Evolutionary conservation across 2,113 vertebrate species (phyloP).

Genomic region (Ciconia maguari): DNA sequence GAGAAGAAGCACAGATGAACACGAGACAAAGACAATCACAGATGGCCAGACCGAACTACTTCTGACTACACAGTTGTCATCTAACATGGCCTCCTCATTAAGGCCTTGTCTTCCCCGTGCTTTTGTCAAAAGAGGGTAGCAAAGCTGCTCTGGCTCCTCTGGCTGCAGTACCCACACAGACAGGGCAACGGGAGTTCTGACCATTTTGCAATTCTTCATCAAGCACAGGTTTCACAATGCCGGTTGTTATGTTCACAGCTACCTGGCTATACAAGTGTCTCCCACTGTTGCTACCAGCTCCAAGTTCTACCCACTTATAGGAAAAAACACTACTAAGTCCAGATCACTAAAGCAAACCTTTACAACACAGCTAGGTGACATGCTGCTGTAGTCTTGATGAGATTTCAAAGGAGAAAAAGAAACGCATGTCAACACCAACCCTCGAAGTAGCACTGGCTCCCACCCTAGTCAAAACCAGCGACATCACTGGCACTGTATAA

Average conservation of each 20-base stretch:
- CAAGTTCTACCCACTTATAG: rapidly evolving
- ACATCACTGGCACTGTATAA: rapidly evolving
- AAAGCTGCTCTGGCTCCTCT: background rate
- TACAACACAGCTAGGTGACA: background rate
- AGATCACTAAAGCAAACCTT: background rate
- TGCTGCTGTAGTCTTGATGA: rapidly evolving
- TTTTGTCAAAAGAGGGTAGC: background rate
- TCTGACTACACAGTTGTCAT: background rate
- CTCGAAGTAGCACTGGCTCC: too few species aligned
- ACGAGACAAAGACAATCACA: background rate
- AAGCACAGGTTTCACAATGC: background rate
- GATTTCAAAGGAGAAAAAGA: background rate
- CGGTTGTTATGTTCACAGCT: rapidly evolving
- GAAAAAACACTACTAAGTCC: background rate
- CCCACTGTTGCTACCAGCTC: background rate
- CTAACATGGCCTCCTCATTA: background rate
- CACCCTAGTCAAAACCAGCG: too few species aligned
- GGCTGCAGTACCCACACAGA: background rate
- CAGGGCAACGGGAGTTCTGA: background rate
- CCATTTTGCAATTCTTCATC: background rate
- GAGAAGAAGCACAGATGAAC: background rate
- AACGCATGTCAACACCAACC: background rate
- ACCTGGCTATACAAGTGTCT: rapidly evolving
- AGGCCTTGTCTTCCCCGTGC: background rate
- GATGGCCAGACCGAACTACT: background rate